These are phyloP conservation scores for Ctenochaetus hawaiiensis DNA, from an alignment of 2,797 vertebrate genomes.

Conservation along the genomic window DNA sequence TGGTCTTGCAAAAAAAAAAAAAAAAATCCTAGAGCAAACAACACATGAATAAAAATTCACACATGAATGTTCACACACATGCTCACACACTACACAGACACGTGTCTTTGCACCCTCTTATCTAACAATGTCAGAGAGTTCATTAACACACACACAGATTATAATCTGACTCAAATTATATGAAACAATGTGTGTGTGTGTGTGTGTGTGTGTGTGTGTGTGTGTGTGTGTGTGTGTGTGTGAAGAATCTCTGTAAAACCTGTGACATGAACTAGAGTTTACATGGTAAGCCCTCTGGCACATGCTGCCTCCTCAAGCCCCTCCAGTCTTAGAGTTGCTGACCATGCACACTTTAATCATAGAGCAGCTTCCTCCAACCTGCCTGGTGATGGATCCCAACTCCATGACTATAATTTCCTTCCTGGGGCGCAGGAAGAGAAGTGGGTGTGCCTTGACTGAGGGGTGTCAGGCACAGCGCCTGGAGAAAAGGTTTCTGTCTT, in stretches of 20 bases:
- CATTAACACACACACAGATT: slow-evolving; percentile 20
- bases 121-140: slow-evolving; percentile 28
- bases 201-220: slow-evolving; percentile 18
- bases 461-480: slow-evolving; percentile 67
- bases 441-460: slow-evolving; percentile 76
- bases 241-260: slow-evolving; percentile 60
- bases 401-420: slow-evolving; percentile 80
- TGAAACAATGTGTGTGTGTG: not conserved
- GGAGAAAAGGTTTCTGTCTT: slow-evolving; percentile 67
- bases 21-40: slow-evolving; percentile 23
- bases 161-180: slow-evolving; percentile 40
- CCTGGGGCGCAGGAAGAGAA: slow-evolving; percentile 76
- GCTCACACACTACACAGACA: slow-evolving; percentile 12
- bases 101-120: not conserved
- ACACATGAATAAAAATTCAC: slow-evolving; percentile 3
- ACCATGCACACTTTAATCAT: slow-evolving; percentile 80
- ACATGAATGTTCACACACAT: not conserved
- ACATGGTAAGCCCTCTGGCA: slow-evolving; percentile 69
- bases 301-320: slow-evolving; percentile 60
- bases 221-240: slow-evolving; percentile 40
- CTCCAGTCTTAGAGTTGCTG: slow-evolving; percentile 67
- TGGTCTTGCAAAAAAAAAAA: slow-evolving; percentile 16
- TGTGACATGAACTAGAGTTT: slow-evolving; percentile 66
- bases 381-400: slow-evolving; percentile 74
- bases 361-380: slow-evolving; percentile 74